A percentile compares a stretch with the other conserved stretches of the same genome.
phyloP scores from a whole-genome alignment of 2,797 vertebrate species.

The Peromyscus aztecus region DNA sequence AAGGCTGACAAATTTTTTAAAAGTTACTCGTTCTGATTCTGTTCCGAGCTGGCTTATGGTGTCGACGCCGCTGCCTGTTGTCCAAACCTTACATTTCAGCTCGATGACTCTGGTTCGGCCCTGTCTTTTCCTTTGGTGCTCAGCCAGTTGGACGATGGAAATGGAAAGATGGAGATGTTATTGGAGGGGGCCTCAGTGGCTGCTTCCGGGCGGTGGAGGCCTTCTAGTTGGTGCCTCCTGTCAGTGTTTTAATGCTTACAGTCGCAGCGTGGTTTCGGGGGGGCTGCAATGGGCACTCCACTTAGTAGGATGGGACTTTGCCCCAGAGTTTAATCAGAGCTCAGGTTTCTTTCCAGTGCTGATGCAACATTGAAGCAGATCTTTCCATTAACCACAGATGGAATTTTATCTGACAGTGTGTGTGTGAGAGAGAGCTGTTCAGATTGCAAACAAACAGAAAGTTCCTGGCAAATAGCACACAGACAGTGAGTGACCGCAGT shows the following conservation, averaged over 20 bases:
- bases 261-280: not conserved
- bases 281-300: not conserved
- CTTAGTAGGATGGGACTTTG: conserved; percentile 48
- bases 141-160: conserved; percentile 33
- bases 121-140: conserved; percentile 23
- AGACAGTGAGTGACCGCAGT: conserved; percentile 12
- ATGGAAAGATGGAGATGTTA: conserved; percentile 35
- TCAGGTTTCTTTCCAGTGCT: conserved; percentile 61
- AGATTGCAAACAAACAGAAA: conserved; percentile 65
- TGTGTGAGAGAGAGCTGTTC: conserved; percentile 28
- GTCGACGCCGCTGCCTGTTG: conserved; percentile 26
- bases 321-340: conserved; percentile 50
- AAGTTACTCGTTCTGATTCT: conserved; percentile 67
- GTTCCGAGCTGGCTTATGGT: conserved; percentile 74
- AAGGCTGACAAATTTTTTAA: conserved; percentile 71
- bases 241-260: not conserved
- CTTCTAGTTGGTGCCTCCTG: not conserved
- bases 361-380: conserved; percentile 55
- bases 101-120: conserved; percentile 55
- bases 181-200: not conserved
- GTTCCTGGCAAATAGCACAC: conserved; percentile 59
- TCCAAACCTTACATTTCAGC: conserved; percentile 73
- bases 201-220: not conserved
- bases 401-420: conserved; percentile 68
- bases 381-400: conserved; percentile 67